Evolutionary conservation across 2,797 vertebrate genomes (phyloP), one percentile per base, ranked within the genome.

Genomic region (Centropyge bicolor): DNA sequence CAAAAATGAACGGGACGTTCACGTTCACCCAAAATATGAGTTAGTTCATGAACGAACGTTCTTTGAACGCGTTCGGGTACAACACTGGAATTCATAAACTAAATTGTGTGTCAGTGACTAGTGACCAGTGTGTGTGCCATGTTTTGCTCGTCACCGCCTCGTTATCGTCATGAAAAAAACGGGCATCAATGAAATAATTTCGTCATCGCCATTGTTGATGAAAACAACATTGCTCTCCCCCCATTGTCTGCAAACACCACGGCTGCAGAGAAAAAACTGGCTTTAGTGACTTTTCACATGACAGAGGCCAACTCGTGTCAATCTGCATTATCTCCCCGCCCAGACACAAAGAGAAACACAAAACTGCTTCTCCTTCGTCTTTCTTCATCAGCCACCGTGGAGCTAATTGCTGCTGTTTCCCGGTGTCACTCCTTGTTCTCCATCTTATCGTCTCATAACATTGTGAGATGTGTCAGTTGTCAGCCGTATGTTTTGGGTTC

Each of bases 321-420:
- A 70, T 88, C 84, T 83, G 81, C 81, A 73, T 87, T 74, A 80
- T 38, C 71, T 74, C 67, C 17, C 13, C 46, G 60, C 59, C 55
- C 46, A 76, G 35, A 74, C 72, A 38, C 49, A 62, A 6, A 51
- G 46, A 76, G 40, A 70, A 67, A 48, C 9, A 72, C 45, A 40
- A 69, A 78, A 63, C 41, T 60, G 59, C 31, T 49, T 61, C 49
- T 51, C n/a, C 38, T 57, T 31, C 31, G 80, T 51, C 22, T 51
- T 68, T 70, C 38, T 82, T 86, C 43, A 76, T 16, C 20, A 83
- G 70, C 22, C 48, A 48, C 74, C 61, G 57, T 70, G n/a, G 40
- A 82, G 62, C 10, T 89, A 84, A 80, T 82, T 81, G 62, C 76
- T 13, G 36, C 54, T 77, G 67, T 72, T 86, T 80, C 35, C 71